Percentiles rank a stretch among this genome's conserved stretches.
Conservation (phyloP, 2,797 vertebrate genomes). For the Acanthurus tractus region DNA sequence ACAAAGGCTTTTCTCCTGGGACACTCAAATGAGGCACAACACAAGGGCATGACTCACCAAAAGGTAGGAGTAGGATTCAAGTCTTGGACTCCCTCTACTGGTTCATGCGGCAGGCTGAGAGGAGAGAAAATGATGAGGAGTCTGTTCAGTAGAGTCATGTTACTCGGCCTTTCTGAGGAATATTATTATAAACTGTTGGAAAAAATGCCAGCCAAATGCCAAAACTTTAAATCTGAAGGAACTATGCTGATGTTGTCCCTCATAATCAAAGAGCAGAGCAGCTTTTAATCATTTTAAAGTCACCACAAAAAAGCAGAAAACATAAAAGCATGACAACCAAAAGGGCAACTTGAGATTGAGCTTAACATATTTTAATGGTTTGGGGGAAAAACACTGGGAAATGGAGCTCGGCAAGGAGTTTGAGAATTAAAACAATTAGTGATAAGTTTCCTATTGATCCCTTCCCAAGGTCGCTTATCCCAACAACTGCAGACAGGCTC, state of each 20-base stretch:
- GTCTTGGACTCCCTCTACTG: conserved; percentile 73
- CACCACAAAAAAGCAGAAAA: background rate
- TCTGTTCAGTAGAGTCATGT: conserved; percentile 8
- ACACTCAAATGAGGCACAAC: conserved; percentile 23
- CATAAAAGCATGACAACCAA: background rate
- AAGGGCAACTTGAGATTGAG: background rate
- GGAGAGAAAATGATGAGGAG: background rate
- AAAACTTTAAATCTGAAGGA: background rate
- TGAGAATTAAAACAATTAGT: conserved; percentile 64
- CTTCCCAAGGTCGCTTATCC: conserved; percentile 68
- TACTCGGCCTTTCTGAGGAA: conserved; percentile 18
- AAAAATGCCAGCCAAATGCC: conserved; percentile 4
- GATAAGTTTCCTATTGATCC: conserved; percentile 71
- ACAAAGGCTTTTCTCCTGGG: background rate
- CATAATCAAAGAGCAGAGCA: background rate
- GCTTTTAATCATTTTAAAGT: conserved; percentile 4
- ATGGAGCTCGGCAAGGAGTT: conserved; percentile 31
- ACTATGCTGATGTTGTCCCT: background rate
- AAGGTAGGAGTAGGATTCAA: conserved; percentile 29
- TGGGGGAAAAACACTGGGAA: conserved; percentile 1
- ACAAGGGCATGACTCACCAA: conserved; percentile 42
- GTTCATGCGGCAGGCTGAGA: conserved; percentile 30
- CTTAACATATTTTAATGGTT: conserved; percentile 5
- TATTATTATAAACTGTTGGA: conserved; percentile 32
- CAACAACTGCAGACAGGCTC: conserved; percentile 70